Evolutionary conservation across 2,888 invertebrate genomes (phyloP).

Genomic region (Oligia strigilis): DNA sequence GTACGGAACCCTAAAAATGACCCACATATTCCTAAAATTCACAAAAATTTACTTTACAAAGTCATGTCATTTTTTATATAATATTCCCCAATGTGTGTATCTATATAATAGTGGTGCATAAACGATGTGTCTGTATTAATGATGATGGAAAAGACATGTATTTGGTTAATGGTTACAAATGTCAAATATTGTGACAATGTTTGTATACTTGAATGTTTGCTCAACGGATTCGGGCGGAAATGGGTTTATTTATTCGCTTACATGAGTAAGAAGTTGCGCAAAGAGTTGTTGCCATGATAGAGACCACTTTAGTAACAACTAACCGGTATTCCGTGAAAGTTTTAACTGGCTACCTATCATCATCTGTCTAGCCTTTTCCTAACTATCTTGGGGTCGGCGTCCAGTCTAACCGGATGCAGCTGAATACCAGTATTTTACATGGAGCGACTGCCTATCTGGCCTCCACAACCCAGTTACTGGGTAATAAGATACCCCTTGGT

Average conservation of each 20-base stretch:
- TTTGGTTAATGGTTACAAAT: not conserved
- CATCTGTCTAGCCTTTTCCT: too few species aligned
- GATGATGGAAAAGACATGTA: not conserved
- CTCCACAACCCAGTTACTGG: too few species aligned
- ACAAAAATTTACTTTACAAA: not conserved
- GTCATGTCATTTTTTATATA: not conserved
- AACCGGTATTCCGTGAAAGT: not conserved
- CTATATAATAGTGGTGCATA: too few species aligned
- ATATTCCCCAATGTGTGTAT: not conserved
- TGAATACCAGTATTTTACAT: too few species aligned
- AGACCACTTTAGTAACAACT: not conserved
- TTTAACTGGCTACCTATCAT: not conserved
- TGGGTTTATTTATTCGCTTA: not conserved
- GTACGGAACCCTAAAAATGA: too few species aligned
- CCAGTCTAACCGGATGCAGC: too few species aligned
- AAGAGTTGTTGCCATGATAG: not conserved
- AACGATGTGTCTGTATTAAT: too few species aligned
- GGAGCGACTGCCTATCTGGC: too few species aligned
- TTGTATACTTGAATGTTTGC: not conserved
- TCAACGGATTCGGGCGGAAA: not conserved
- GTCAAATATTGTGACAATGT: not conserved
- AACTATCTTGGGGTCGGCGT: too few species aligned
- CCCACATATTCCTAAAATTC: too few species aligned
- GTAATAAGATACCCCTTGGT: too few species aligned
- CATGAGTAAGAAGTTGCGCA: not conserved